Conservation (phyloP, 2,797 vertebrate species). For the Aulostomus chinensis region DNA sequence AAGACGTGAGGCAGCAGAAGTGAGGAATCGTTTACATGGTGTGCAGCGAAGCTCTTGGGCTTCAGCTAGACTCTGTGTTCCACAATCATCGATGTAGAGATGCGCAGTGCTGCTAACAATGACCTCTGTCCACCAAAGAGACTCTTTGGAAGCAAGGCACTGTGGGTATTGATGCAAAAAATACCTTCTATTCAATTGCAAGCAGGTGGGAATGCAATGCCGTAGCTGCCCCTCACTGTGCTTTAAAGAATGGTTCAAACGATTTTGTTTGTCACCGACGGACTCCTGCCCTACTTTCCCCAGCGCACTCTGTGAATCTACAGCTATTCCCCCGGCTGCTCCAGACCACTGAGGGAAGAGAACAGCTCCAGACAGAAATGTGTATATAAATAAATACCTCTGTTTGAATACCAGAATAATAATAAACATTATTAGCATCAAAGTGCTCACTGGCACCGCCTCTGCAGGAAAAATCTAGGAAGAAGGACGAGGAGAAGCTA, state of each 20-base stretch:
- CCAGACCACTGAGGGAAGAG: constrained; percentile 46
- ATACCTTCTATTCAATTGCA: constrained; percentile 47
- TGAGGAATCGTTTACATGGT: constrained; percentile 53
- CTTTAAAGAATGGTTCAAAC: constrained; percentile 74
- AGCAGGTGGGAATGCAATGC: constrained; percentile 59
- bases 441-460: constrained; percentile 1
- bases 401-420: constrained; percentile 44
- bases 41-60: constrained; percentile 38
- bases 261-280: constrained; percentile 64
- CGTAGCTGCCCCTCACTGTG: constrained; percentile 62
- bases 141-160: constrained; percentile 37
- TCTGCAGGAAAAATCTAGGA: not conserved
- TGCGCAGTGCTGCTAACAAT: constrained; percentile 36
- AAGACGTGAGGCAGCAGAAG: constrained; percentile 19
- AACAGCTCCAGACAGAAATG: constrained; percentile 48
- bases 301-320: constrained; percentile 42
- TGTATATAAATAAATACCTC: constrained; percentile 61
- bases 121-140: constrained; percentile 32
- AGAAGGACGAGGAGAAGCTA: constrained; percentile 1
- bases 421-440: constrained; percentile 3
- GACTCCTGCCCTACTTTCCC: constrained; percentile 69
- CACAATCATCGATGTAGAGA: constrained; percentile 26
- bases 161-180: constrained; percentile 30
- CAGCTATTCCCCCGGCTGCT: constrained; percentile 56
- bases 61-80: constrained; percentile 34